These are phyloP conservation scores for Phoxinus dragarum DNA, from an alignment of 2,797 vertebrate genomes.

Conservation along the genomic window DNA sequence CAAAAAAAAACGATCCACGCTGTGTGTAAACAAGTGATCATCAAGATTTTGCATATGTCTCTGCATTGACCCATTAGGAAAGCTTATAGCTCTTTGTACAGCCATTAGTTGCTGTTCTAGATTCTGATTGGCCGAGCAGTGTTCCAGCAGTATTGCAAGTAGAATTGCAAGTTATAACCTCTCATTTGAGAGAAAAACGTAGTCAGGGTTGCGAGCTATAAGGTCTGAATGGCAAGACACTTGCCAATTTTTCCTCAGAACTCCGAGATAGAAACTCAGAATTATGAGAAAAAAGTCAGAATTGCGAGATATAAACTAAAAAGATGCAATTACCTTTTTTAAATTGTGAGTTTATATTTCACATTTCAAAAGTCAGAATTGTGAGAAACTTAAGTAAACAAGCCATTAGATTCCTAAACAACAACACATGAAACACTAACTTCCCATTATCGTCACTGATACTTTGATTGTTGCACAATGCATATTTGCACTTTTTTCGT, in stretches of 20 bases:
- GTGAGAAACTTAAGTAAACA: not conserved
- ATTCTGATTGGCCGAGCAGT: not conserved
- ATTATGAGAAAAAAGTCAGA: too few relatives aligned
- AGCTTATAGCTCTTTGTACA: not conserved
- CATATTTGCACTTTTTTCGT: too few relatives aligned
- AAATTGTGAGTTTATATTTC: not conserved
- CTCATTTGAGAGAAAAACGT: not conserved
- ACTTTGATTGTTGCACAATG: too few relatives aligned
- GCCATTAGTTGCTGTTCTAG: not conserved
- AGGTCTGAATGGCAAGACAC: not conserved
- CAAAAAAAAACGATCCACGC: conserved; percentile 23
- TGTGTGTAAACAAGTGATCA: conserved; percentile 34
- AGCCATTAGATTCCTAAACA: too few relatives aligned
- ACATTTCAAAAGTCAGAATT: not conserved
- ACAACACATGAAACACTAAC: too few relatives aligned
- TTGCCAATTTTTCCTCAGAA: not conserved
- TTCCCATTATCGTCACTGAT: too few relatives aligned
- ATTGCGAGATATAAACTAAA: not conserved
- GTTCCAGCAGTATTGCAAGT: not conserved
- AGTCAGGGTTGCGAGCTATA: not conserved
- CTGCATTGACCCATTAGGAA: conserved; percentile 15
- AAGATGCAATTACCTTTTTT: not conserved
- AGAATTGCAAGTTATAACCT: not conserved
- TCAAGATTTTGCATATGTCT: conserved; percentile 22
- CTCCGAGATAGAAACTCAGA: not conserved